These are phyloP conservation scores for Ceyx melanurus DNA, from an alignment of 2,113 vertebrate genomes.

Conservation along the genomic window DNA sequence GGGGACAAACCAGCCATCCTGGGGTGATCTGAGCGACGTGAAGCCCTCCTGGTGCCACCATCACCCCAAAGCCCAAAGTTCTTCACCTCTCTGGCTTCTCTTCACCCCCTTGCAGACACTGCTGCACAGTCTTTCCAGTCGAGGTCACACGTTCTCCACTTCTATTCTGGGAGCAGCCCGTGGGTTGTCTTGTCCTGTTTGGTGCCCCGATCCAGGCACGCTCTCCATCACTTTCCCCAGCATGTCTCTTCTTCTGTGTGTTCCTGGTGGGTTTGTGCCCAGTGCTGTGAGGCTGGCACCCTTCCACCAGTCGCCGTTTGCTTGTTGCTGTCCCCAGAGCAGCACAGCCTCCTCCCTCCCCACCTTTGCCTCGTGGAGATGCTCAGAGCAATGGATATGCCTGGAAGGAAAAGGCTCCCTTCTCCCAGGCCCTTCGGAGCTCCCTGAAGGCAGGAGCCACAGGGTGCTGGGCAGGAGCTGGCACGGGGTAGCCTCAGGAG, in stretches of 20 bases:
- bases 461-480: not conserved
- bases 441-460: not conserved
- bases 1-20: not conserved
- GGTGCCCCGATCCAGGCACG: accelerated
- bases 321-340: not conserved
- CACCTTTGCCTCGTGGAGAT: not conserved
- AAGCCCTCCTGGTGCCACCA: not conserved
- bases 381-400: not conserved
- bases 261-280: not conserved
- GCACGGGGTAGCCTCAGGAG: accelerated
- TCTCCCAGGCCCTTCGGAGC: not conserved
- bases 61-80: not conserved
- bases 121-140: not conserved
- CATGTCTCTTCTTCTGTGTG: not conserved
- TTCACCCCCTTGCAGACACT: not conserved
- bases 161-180: not conserved
- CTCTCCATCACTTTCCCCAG: not conserved
- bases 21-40: accelerated
- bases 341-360: not conserved
- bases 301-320: not conserved
- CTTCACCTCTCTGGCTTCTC: not conserved
- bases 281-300: not conserved
- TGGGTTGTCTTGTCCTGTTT: not conserved
- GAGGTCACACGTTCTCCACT: not conserved
- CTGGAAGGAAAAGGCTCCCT: not conserved